Conservation (phyloP, 2,113 vertebrate species). For the Lichenostomus cassidix region DNA sequence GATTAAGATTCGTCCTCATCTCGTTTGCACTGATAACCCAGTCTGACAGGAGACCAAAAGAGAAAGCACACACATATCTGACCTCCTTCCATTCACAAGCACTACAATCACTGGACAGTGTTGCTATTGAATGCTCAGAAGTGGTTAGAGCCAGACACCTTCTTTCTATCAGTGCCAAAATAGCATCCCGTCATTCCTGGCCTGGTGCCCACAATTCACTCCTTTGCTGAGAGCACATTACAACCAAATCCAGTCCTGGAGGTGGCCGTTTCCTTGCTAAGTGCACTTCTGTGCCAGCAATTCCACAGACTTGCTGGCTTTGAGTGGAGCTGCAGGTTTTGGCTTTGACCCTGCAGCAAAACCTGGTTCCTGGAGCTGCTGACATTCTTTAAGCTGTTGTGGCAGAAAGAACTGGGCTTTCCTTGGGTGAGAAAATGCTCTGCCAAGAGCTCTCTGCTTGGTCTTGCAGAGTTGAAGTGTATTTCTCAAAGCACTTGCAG, state of each 20-base stretch:
- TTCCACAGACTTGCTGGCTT: not conserved
- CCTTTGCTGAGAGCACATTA: not conserved
- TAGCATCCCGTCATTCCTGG: not conserved
- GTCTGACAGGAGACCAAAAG: not conserved
- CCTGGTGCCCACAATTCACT: not conserved
- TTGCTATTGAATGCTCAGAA: not conserved
- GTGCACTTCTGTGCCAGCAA: not conserved
- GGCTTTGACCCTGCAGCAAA: not conserved
- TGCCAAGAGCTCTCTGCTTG: not conserved
- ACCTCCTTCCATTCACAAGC: constrained; percentile 5
- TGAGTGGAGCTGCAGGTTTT: not conserved
- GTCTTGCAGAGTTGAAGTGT: not conserved
- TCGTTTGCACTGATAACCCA: not conserved
- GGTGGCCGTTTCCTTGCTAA: not conserved
- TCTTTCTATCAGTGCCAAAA: not conserved
- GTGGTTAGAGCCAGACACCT: constrained; percentile 37
- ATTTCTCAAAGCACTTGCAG: not conserved
- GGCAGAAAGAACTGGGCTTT: not conserved
- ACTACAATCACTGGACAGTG: not conserved
- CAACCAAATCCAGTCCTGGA: not conserved
- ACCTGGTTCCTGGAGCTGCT: not conserved
- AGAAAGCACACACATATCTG: not conserved
- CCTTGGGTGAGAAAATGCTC: not conserved
- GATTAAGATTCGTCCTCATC: not conserved
- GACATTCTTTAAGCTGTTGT: not conserved